These are phyloP conservation scores for Schlechtendalia chinensis DNA, from an alignment of 1,140 invertebrate genomes.

Conservation along the genomic window DNA sequence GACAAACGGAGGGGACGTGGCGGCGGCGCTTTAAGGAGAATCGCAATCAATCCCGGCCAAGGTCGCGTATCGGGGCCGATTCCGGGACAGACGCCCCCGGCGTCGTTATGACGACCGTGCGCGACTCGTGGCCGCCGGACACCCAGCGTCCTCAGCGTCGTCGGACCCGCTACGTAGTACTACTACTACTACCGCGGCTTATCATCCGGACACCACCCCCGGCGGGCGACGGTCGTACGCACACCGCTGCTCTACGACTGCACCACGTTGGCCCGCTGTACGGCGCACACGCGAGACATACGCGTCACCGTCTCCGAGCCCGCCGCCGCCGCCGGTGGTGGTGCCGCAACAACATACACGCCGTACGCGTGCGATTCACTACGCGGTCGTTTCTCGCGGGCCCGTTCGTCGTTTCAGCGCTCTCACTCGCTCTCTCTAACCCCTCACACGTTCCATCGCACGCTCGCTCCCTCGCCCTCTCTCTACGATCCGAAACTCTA, in stretches of 20 bases:
- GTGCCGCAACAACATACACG: background rate
- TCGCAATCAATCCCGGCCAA: constrained; percentile 45
- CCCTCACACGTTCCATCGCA: no score
- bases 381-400: background rate
- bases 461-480: no score
- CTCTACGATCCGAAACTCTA: no score
- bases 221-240: background rate
- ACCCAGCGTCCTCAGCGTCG: no score
- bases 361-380: background rate
- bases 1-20: no score
- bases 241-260: no score
- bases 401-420: background rate
- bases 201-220: constrained; percentile 10
- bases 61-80: constrained; percentile 35
- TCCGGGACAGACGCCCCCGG: constrained; percentile 26
- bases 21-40: background rate
- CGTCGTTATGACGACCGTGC: background rate
- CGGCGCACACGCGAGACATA: background rate
- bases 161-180: constrained; percentile 28
- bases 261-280: background rate
- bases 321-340: background rate
- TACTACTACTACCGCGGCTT: constrained; percentile 28
- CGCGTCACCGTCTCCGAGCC: background rate
- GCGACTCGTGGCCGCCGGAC: background rate
- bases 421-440: background rate